Percentiles rank a stretch among this genome's conserved stretches.
Evolutionary conservation across 2,888 invertebrate genomes (phyloP).

Genomic region (Amblyjoppa proteus): DNA sequence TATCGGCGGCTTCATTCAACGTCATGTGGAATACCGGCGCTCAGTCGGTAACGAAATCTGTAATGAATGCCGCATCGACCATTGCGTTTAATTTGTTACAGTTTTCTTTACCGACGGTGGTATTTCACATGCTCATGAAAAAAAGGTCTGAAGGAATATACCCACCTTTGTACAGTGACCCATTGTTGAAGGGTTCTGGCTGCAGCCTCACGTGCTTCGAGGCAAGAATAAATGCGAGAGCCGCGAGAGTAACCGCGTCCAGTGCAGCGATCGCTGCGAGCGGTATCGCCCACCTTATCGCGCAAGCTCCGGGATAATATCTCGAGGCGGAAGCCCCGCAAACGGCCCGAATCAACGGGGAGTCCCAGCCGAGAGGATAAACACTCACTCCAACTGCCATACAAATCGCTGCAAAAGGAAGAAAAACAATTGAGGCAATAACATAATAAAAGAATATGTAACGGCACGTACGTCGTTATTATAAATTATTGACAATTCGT

Average conservation of each 20-base stretch:
- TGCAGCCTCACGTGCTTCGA: slow-evolving; percentile 94
- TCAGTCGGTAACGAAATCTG: neutral
- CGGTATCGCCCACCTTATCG: slow-evolving; percentile 96
- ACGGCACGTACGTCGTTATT: slow-evolving; percentile 25
- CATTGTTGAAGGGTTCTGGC: slow-evolving; percentile 90
- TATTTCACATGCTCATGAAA: neutral
- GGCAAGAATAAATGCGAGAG: slow-evolving; percentile 96
- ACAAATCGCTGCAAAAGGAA: slow-evolving; percentile 89
- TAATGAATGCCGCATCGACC: neutral
- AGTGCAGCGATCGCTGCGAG: slow-evolving; percentile 95
- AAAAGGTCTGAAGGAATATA: neutral
- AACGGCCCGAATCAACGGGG: slow-evolving; percentile 92
- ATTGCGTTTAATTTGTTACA: neutral
- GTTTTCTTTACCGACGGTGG: neutral
- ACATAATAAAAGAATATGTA: neutral
- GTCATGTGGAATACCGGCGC: neutral
- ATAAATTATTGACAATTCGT: slow-evolving; percentile 5
- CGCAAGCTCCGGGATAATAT: slow-evolving; percentile 91
- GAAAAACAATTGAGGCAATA: neutral
- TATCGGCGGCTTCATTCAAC: neutral
- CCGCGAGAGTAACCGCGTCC: slow-evolving; percentile 94
- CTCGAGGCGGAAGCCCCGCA: slow-evolving; percentile 93
- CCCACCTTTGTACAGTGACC: slow-evolving; percentile 89
- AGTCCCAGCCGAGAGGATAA: slow-evolving; percentile 97
- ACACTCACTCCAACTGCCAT: slow-evolving; percentile 95